Percentiles rank a stretch among this genome's conserved stretches.
Conservation (phyloP, 2,888 invertebrate genomes). For the Homarus gammarus region DNA sequence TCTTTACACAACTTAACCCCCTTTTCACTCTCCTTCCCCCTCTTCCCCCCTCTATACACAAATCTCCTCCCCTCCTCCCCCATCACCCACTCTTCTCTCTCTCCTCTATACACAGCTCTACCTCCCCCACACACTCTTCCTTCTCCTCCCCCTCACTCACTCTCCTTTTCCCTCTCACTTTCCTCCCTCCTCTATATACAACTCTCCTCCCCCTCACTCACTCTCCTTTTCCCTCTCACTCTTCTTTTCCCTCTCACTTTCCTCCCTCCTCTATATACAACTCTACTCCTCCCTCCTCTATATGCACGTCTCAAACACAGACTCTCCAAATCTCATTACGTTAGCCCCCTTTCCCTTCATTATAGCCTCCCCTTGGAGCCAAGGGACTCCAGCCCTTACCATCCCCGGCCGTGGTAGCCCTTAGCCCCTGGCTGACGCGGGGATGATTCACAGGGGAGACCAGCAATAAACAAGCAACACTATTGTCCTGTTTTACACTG, state of each 20-base stretch:
- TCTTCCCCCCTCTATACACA: too few relatives aligned
- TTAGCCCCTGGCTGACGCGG: not conserved
- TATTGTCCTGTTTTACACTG: not conserved
- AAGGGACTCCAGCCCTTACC: not conserved
- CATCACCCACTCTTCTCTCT: too few relatives aligned
- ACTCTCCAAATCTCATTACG: conserved; percentile 4
- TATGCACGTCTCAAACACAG: conserved; percentile 1
- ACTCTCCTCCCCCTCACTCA: not conserved
- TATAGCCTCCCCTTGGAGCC: not conserved
- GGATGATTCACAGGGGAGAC: not conserved
- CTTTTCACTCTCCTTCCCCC: too few relatives aligned
- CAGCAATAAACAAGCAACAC: not conserved
- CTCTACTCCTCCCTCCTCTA: not conserved
- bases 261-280: not conserved
- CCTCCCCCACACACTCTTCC: not conserved
- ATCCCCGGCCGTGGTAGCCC: not conserved
- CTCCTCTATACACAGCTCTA: too few relatives aligned
- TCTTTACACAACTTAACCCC: too few relatives aligned
- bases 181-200: too few relatives aligned
- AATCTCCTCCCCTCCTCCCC: too few relatives aligned
- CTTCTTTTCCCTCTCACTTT: not conserved
- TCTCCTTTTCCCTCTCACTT: not conserved
- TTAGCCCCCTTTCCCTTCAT: not conserved
- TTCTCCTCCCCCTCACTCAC: not conserved
- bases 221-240: not conserved